These are phyloP conservation scores for Sebastes baramenuke DNA, from an alignment of 2,797 vertebrate genomes.

Conservation along the genomic window DNA sequence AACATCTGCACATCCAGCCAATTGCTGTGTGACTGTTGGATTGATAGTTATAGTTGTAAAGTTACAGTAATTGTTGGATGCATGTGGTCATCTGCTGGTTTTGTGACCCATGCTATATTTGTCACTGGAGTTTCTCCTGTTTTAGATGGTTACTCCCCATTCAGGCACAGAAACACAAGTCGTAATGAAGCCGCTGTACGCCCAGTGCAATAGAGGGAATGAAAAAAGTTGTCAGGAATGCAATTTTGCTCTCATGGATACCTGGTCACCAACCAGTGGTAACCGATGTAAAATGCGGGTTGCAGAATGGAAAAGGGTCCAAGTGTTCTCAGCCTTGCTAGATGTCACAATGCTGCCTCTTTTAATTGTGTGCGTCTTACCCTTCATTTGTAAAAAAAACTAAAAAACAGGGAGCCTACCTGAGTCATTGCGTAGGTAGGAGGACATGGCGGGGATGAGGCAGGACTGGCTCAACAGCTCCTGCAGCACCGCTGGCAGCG, in stretches of 20 bases:
- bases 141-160: background rate
- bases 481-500: slow-evolving; percentile 91
- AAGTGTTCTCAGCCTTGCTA: too few relatives aligned
- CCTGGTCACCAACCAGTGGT: background rate
- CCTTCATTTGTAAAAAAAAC: background rate
- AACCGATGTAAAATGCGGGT: background rate
- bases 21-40: background rate
- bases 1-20: background rate
- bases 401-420: slow-evolving; percentile 75
- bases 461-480: slow-evolving; percentile 97
- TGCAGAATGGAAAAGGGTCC: background rate
- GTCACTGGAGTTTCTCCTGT: background rate
- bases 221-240: background rate
- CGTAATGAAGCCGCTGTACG: background rate
- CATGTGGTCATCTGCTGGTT: background rate
- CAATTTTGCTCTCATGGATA: too few relatives aligned
- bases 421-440: slow-evolving; percentile 97
- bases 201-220: background rate
- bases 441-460: slow-evolving; percentile 98
- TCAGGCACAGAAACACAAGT: background rate
- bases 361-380: background rate
- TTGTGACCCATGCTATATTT: background rate
- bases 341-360: background rate
- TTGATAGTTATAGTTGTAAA: too few relatives aligned
- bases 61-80: too few relatives aligned